phyloP scores from a whole-genome alignment of 2,113 vertebrate genomes.

The Dendrocopos noguchii region DNA sequence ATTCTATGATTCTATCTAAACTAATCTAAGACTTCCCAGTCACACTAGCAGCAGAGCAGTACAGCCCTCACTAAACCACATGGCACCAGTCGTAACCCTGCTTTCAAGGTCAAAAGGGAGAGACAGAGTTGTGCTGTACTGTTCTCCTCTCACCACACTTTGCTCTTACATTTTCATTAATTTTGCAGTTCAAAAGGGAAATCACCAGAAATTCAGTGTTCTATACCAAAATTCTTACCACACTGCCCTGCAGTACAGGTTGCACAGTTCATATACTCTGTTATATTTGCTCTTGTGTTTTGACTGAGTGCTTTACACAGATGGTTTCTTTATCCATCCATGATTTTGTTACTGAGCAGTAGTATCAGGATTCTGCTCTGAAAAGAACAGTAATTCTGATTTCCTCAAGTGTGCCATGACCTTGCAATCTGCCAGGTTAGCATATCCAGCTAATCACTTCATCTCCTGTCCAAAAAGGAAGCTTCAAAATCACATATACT shows the following conservation, averaged over 20 bases:
- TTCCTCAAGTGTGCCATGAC: neutral
- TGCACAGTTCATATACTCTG: neutral
- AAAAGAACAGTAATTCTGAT: neutral
- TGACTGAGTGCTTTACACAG: constrained; percentile 4
- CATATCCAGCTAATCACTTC: neutral
- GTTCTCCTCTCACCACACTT: neutral
- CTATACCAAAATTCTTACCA: constrained; percentile 24
- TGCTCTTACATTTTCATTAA: neutral
- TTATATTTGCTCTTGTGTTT: neutral
- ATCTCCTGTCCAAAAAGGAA: neutral
- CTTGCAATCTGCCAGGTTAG: neutral
- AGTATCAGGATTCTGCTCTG: neutral
- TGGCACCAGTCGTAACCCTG: rapidly evolving
- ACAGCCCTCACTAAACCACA: neutral
- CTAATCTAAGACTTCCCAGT: neutral
- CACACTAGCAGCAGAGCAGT: neutral
- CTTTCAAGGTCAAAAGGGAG: neutral
- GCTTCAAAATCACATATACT: neutral
- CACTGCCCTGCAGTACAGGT: constrained; percentile 31
- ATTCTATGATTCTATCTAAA: no score
- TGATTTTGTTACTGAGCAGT: neutral
- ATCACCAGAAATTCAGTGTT: constrained; percentile 29
- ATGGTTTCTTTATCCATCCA: constrained; percentile 15
- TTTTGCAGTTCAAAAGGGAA: constrained; percentile 20
- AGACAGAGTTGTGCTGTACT: neutral